Evolutionary conservation across 1,140 invertebrate species (phyloP).

Genomic region (Formica exsecta): DNA sequence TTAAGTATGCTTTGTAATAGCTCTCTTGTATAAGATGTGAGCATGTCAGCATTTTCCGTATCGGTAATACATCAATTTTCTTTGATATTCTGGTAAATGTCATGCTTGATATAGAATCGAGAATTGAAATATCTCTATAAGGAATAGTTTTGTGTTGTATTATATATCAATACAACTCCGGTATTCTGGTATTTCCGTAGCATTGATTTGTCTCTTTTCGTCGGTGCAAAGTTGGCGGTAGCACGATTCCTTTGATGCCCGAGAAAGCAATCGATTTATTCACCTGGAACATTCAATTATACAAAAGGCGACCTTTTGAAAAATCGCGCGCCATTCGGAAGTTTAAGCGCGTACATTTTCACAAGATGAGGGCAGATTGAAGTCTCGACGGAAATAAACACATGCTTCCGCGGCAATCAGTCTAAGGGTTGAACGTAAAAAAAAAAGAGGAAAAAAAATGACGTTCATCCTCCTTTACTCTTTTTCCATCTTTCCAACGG

Average conservation of each 20-base stretch:
- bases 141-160: constrained; percentile 25
- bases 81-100: neutral
- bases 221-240: constrained; percentile 17
- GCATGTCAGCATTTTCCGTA: neutral
- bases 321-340: constrained; percentile 47
- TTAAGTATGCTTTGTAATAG: too few relatives aligned
- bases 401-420: constrained; percentile 33
- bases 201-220: constrained; percentile 29
- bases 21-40: too few relatives aligned
- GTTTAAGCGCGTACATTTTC: constrained; percentile 49
- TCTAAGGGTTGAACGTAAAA: constrained; percentile 12
- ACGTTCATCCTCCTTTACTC: constrained; percentile 3
- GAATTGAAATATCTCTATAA: constrained; percentile 18
- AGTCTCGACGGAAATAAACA: constrained; percentile 54
- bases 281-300: constrained; percentile 56
- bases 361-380: constrained; percentile 23
- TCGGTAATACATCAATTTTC: constrained; percentile 30
- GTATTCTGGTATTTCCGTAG: constrained; percentile 33
- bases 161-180: constrained; percentile 7
- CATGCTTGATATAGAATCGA: constrained; percentile 4
- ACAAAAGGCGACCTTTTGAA: constrained; percentile 51
- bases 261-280: constrained; percentile 51
- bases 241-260: constrained; percentile 21
- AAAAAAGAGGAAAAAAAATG: constrained; percentile 2
- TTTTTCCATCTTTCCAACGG: neutral